phyloP scores from a whole-genome alignment of 2,113 vertebrate species.

The Nothoprocta perdicaria region DNA sequence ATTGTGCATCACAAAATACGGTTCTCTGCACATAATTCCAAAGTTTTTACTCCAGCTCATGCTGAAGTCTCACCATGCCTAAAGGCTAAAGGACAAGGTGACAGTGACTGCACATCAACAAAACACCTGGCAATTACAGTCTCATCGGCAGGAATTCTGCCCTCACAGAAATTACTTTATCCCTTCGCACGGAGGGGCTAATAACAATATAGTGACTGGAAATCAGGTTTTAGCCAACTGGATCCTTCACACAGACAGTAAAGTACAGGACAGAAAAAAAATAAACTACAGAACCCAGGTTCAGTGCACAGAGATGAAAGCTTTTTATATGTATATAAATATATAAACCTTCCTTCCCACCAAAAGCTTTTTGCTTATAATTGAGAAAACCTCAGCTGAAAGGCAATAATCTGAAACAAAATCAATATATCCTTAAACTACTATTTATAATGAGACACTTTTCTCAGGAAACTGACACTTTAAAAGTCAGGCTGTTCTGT shows the following conservation, averaged over 20 bases:
- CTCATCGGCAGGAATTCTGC: neutral
- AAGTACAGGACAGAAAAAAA: neutral
- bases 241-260: neutral
- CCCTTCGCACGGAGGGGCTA: neutral
- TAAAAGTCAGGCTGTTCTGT: neutral
- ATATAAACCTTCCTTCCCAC: neutral
- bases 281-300: neutral
- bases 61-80: neutral
- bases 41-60: neutral
- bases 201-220: neutral
- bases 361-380: neutral
- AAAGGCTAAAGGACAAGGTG: neutral
- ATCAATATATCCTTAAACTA: neutral
- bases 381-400: conserved; percentile 18
- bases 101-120: neutral
- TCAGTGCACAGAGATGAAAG: neutral
- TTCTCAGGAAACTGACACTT: conserved; percentile 20
- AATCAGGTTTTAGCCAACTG: neutral
- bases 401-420: conserved; percentile 17
- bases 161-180: neutral
- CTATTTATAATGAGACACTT: conserved; percentile 35
- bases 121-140: neutral
- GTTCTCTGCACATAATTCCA: neutral
- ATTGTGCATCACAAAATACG: neutral
- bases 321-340: too few relatives aligned